Percentiles rank a stretch among this genome's conserved stretches.
phyloP scores from a whole-genome alignment of 2,888 invertebrate genomes.

The Sialis lutaria region DNA sequence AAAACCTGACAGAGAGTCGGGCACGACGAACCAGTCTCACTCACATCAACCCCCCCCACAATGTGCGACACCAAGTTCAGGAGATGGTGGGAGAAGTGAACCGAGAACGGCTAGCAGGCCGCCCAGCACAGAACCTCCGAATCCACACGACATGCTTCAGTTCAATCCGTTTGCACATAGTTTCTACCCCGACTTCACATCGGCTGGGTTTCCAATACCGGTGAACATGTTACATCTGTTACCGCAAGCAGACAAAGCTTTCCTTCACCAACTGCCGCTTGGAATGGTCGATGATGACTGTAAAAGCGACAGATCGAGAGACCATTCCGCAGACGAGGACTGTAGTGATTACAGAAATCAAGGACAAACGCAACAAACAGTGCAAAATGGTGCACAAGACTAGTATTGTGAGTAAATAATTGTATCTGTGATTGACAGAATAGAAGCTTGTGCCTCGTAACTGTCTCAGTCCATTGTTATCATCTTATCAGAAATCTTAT shows the following conservation, averaged over 20 bases:
- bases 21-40: conserved; percentile 30
- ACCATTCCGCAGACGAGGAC: conserved; percentile 21
- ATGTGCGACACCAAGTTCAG: conserved; percentile 19
- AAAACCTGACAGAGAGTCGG: conserved; percentile 21
- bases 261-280: conserved; percentile 31
- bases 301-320: conserved; percentile 38
- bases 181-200: conserved; percentile 66
- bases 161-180: conserved; percentile 65
- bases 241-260: conserved; percentile 57
- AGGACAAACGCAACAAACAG: conserved; percentile 23
- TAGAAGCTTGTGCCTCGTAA: no score
- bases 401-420: conserved; percentile 21
- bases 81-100: conserved; percentile 21
- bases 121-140: conserved; percentile 49
- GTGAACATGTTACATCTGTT: conserved; percentile 70
- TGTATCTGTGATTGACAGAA: no score
- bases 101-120: conserved; percentile 49
- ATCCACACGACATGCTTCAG: conserved; percentile 39
- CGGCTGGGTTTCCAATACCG: conserved; percentile 64
- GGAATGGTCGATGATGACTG: conserved; percentile 35
- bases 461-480: no score
- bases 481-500: no score
- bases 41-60: conserved; percentile 32
- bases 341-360: no score
- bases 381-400: conserved; percentile 69